Evolutionary conservation across 2,888 invertebrate species (phyloP).

Genomic region (Automeris io): DNA sequence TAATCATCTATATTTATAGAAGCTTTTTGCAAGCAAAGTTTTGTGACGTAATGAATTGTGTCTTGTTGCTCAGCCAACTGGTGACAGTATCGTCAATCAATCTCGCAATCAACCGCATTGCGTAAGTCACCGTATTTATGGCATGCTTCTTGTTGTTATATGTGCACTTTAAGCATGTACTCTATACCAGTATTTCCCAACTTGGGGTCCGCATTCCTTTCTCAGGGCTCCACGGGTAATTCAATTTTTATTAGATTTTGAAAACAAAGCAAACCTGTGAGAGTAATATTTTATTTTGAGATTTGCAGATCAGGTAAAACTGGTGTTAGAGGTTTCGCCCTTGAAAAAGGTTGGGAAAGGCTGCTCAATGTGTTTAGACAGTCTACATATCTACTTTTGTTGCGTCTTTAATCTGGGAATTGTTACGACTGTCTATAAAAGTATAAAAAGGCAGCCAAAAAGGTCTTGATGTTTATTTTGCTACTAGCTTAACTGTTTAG

Average conservation of each 20-base stretch:
- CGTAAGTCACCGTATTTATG: conserved; percentile 83
- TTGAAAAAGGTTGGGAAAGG: too few species aligned
- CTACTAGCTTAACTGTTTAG: background rate
- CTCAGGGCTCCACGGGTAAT: too few species aligned
- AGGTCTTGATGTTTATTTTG: background rate
- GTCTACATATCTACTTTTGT: conserved; percentile 1
- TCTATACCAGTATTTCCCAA: conserved; percentile 3
- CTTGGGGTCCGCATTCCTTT: too few species aligned
- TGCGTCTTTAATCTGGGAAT: conserved; percentile 2
- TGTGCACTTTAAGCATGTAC: conserved; percentile 62
- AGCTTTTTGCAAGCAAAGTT: conserved; percentile 62
- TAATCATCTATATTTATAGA: conserved; percentile 25
- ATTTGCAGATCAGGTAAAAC: too few species aligned
- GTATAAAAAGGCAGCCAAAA: background rate
- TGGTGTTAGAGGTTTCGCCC: too few species aligned
- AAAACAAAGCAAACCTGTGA: too few species aligned
- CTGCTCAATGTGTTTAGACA: background rate
- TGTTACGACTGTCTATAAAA: background rate
- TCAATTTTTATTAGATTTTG: conserved; percentile 8
- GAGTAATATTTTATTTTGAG: too few species aligned
- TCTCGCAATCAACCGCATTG: conserved; percentile 94
- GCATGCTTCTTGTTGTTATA: conserved; percentile 54
- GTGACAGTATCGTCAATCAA: conserved; percentile 95
- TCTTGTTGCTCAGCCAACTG: conserved; percentile 88
- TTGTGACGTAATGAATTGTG: conserved; percentile 70